Evolutionary conservation across 1,140 invertebrate species (phyloP).

Genomic region (Drosophila teissieri): DNA sequence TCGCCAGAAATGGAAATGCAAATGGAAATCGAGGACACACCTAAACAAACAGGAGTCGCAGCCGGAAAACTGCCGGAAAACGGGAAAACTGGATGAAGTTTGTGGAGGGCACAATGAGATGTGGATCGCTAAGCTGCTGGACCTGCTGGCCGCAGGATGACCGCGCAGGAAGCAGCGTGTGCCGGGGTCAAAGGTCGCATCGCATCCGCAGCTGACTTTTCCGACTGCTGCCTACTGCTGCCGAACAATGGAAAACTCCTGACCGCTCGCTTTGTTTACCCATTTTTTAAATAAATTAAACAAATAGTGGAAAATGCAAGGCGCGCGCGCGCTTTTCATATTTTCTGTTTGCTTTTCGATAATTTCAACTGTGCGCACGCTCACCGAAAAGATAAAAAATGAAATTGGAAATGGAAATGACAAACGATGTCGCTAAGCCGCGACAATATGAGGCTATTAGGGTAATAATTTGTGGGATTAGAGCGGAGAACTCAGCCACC

Average conservation of each 20-base stretch:
- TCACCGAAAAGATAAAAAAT: slow-evolving; percentile 19
- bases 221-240: neutral
- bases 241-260: slow-evolving; percentile 36
- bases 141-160: slow-evolving; percentile 60
- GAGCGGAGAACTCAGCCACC: slow-evolving; percentile 9
- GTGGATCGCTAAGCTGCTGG: slow-evolving; percentile 39
- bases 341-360: slow-evolving; percentile 71
- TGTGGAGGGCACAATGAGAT: neutral
- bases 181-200: slow-evolving; percentile 54
- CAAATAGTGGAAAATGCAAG: slow-evolving; percentile 46
- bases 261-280: slow-evolving; percentile 12
- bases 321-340: slow-evolving; percentile 57
- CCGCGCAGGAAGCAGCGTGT: slow-evolving; percentile 43
- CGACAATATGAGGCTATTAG: slow-evolving; percentile 76
- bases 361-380: slow-evolving; percentile 53
- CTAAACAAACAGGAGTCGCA: slow-evolving; percentile 20
- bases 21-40: slow-evolving; percentile 1
- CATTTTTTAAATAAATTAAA: slow-evolving; percentile 66
- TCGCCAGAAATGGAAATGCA: neutral
- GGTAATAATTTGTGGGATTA: slow-evolving; percentile 81
- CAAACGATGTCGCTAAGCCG: slow-evolving; percentile 72
- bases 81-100: too few species aligned
- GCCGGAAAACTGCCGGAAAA: slow-evolving; percentile 1
- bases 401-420: slow-evolving; percentile 22
- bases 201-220: slow-evolving; percentile 54